Evolutionary conservation across 2,888 invertebrate species (phyloP).

Genomic region (Acrobasis suavella): DNA sequence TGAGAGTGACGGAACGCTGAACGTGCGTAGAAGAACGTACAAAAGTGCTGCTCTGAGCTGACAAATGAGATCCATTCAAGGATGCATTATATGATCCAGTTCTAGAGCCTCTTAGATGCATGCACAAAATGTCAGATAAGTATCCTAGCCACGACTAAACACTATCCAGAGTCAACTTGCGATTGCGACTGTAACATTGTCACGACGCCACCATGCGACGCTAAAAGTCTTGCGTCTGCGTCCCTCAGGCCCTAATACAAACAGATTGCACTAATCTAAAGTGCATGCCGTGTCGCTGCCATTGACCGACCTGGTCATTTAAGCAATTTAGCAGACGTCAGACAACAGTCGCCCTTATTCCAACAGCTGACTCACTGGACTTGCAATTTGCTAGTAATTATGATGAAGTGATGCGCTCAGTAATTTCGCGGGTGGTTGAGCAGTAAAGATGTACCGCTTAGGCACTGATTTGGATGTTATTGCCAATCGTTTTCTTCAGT

Average conservation of each 20-base stretch:
- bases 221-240: neutral
- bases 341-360: constrained; percentile 36
- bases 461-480: neutral
- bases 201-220: neutral
- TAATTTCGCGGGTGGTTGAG: constrained; percentile 61
- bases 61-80: too few species aligned
- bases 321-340: constrained; percentile 26
- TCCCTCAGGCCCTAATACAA: constrained; percentile 31
- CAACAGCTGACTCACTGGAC: constrained; percentile 33
- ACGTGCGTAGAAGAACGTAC: too few species aligned
- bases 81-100: too few species aligned
- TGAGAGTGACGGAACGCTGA: too few species aligned
- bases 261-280: constrained; percentile 61
- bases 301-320: constrained; percentile 56
- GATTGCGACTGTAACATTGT: too few species aligned
- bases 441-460: constrained; percentile 15
- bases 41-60: too few species aligned
- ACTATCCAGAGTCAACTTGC: too few species aligned
- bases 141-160: too few species aligned
- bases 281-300: constrained; percentile 57
- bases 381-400: constrained; percentile 54
- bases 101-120: too few species aligned
- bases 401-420: constrained; percentile 51
- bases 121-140: too few species aligned
- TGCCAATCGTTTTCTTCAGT: neutral